Percentiles rank a stretch among this genome's conserved stretches.
phyloP scores from a whole-genome alignment of 1,140 invertebrate genomes.

The Tenebrio molitor region DNA sequence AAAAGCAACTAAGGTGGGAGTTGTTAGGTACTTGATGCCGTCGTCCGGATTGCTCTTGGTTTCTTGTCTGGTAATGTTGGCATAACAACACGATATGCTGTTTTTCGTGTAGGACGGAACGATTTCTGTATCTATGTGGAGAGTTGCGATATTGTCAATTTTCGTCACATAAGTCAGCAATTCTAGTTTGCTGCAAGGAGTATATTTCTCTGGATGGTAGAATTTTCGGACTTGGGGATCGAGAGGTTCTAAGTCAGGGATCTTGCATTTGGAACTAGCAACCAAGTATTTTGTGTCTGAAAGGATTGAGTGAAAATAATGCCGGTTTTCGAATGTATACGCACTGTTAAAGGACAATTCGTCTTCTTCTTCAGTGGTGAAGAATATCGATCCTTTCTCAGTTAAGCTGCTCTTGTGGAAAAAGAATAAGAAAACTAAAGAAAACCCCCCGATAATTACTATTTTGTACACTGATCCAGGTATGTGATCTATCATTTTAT shows the following conservation, averaged over 20 bases:
- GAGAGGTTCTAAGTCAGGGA: conserved; percentile 78
- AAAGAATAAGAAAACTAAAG: background rate
- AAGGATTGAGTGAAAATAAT: too few relatives aligned
- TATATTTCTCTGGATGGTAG: conserved; percentile 71
- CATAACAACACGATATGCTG: conserved; percentile 55
- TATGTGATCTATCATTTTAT: background rate
- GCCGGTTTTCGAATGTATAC: too few relatives aligned
- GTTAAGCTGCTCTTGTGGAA: background rate
- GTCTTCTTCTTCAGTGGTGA: background rate
- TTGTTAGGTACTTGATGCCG: conserved; percentile 51
- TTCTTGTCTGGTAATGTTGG: conserved; percentile 46
- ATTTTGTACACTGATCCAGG: conserved; percentile 3
- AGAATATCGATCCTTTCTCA: background rate
- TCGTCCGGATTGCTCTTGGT: conserved; percentile 51
- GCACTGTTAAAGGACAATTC: background rate
- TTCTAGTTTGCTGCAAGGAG: conserved; percentile 68
- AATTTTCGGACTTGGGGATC: conserved; percentile 75
- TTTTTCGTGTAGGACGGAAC: conserved; percentile 54
- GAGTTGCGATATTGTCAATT: conserved; percentile 55
- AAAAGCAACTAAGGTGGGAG: too few relatives aligned
- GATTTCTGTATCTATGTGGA: conserved; percentile 55
- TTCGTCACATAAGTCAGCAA: conserved; percentile 61
- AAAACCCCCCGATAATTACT: background rate
- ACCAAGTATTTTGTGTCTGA: conserved; percentile 77
- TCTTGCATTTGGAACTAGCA: conserved; percentile 77